Evolutionary conservation across 35 echinoderm and acorn worm genomes (phyloP).

Genomic region (Amphiura filiformis): DNA sequence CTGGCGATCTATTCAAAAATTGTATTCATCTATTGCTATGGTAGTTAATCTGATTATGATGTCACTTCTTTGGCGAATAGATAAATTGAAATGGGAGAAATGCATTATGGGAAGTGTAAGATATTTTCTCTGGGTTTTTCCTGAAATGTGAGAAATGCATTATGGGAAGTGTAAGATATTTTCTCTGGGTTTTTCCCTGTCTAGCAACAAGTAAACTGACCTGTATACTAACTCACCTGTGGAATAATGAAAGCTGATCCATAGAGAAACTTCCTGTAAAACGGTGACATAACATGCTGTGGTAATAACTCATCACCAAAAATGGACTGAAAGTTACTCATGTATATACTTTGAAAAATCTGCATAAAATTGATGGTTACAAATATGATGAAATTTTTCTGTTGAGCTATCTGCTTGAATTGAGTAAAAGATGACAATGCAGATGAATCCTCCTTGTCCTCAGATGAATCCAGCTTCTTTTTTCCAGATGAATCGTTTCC

Average conservation of each 20-base stretch:
- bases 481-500: background rate
- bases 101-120: too few relatives aligned
- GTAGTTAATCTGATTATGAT: too few relatives aligned
- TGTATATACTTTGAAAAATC: conserved; percentile 68
- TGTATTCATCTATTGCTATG: too few relatives aligned
- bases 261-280: conserved; percentile 61
- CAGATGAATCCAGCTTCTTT: background rate
- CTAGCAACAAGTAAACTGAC: too few relatives aligned
- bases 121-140: too few relatives aligned
- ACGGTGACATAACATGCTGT: conserved; percentile 29
- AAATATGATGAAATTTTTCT: conserved; percentile 74
- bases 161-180: too few relatives aligned
- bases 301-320: conserved; percentile 85
- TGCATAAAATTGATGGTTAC: conserved; percentile 81
- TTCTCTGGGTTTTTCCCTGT: too few relatives aligned
- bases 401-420: conserved; percentile 69
- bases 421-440: conserved; percentile 13
- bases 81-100: too few relatives aligned
- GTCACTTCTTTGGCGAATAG: too few relatives aligned
- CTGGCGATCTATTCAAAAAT: too few relatives aligned
- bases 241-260: conserved; percentile 84
- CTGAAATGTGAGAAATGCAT: too few relatives aligned
- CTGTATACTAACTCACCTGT: conserved; percentile 54
- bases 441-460: background rate
- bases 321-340: conserved; percentile 68